These are phyloP conservation scores for Poecilia picta DNA, from an alignment of 2,797 vertebrate genomes.

Conservation along the genomic window DNA sequence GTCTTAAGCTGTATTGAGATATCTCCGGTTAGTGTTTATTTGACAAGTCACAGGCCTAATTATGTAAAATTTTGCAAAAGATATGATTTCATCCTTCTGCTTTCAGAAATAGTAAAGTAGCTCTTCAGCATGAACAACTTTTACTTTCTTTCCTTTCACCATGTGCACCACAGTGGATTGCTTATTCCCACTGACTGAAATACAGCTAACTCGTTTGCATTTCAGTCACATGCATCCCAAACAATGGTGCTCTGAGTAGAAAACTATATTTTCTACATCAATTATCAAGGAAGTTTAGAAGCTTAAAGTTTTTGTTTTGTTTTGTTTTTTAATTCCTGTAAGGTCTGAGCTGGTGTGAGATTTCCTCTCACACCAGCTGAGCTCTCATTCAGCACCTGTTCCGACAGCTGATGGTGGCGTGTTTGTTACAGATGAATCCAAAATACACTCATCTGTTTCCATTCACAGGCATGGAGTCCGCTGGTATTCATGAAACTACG, in stretches of 20 bases:
- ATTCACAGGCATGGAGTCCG: slow-evolving; percentile 80
- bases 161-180: not conserved
- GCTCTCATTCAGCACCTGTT: slow-evolving; percentile 72
- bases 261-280: not conserved
- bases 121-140: not conserved
- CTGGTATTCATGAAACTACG: slow-evolving; percentile 81
- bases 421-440: not conserved
- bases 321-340: not conserved
- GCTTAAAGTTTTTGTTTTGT: not conserved
- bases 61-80: not conserved
- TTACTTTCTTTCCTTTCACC: not conserved
- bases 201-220: not conserved
- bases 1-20: not conserved
- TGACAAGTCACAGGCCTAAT: not conserved
- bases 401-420: slow-evolving; percentile 40
- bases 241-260: not conserved
- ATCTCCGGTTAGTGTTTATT: not conserved
- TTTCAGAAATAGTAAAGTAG: not conserved
- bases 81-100: not conserved
- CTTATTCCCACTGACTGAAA: not conserved
- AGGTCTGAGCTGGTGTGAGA: not conserved
- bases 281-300: not conserved
- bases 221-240: not conserved
- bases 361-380: slow-evolving; percentile 10
- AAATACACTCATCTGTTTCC: slow-evolving; percentile 28